These are phyloP conservation scores for Oasisia sp. DNA, from an alignment of 2,888 invertebrate genomes.

Conservation along the genomic window DNA sequence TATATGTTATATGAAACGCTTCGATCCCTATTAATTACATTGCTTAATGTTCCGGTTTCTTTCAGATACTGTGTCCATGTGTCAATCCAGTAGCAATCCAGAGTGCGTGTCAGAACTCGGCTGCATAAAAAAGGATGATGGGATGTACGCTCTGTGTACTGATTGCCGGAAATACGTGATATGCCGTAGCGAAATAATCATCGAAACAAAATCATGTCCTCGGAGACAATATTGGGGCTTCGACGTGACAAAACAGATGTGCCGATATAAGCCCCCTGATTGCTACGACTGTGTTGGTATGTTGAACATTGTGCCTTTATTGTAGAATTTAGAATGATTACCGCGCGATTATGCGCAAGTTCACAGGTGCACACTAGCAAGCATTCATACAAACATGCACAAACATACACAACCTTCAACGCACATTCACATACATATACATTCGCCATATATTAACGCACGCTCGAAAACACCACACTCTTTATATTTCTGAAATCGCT, in stretches of 20 bases:
- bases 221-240: background rate
- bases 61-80: background rate
- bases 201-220: background rate
- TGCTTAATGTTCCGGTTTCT: background rate
- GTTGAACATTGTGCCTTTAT: background rate
- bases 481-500: no score
- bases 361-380: background rate
- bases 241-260: background rate
- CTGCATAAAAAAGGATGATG: background rate
- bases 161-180: background rate
- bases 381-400: background rate
- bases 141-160: background rate
- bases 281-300: background rate
- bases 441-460: no score
- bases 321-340: background rate
- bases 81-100: background rate
- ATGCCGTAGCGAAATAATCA: background rate
- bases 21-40: no score
- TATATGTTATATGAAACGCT: no score
- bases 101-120: background rate
- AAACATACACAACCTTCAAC: background rate
- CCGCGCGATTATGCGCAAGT: background rate
- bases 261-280: background rate
- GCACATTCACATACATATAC: background rate
- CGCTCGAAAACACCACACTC: no score